A percentile compares a stretch with the other conserved stretches of the same genome.
Evolutionary conservation across 92 coral and sea anemone species (phyloP).

Genomic region (Pocillopora grandis): DNA sequence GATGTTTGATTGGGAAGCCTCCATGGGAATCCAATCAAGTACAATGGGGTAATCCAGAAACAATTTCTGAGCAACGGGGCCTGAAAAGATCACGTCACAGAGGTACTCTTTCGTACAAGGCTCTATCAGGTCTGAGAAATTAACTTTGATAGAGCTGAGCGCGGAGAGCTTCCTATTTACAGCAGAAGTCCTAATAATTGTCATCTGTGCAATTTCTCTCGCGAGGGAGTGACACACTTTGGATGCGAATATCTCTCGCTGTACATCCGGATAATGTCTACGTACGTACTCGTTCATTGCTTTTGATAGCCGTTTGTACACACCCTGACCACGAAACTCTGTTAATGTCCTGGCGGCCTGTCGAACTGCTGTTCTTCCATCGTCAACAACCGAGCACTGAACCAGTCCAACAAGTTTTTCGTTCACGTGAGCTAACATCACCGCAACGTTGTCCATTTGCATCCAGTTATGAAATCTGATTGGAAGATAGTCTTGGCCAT

Average conservation of each 20-base stretch:
- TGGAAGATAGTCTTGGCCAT: no score
- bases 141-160: no score
- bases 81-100: no score
- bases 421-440: background rate
- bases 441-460: background rate
- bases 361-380: no score
- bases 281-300: background rate
- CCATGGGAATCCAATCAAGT: conserved; percentile 79
- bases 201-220: no score
- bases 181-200: no score
- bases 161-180: no score
- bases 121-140: no score
- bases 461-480: background rate
- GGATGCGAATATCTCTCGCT: background rate
- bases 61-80: conserved; percentile 17
- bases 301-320: background rate
- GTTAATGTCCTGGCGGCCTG: no score
- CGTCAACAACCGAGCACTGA: background rate
- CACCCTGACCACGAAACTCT: no score
- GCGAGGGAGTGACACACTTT: no score
- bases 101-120: no score
- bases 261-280: background rate
- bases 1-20: conserved; percentile 64
- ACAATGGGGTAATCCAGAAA: conserved; percentile 61
- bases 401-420: background rate